Evolutionary conservation across 2,797 vertebrate species (phyloP).

Genomic region (Halcyon chelicuti): DNA sequence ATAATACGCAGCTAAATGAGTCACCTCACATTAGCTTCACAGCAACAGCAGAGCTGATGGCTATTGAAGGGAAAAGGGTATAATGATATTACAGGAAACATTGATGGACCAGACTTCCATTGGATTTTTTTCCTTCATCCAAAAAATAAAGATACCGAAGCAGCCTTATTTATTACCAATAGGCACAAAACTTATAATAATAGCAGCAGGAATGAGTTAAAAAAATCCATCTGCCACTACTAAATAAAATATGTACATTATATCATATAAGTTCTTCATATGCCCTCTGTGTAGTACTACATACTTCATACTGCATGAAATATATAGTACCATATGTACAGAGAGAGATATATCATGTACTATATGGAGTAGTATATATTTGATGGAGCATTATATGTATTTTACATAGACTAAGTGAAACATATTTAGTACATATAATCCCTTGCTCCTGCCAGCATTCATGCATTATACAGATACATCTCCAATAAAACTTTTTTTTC

Average conservation of each 20-base stretch:
- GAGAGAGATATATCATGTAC: background rate
- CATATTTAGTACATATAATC: background rate
- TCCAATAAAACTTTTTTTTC: background rate
- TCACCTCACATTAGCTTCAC: constrained; percentile 74
- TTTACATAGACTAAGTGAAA: background rate
- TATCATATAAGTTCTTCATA: background rate
- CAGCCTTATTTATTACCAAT: constrained; percentile 32
- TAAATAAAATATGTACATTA: background rate
- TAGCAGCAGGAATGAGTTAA: background rate
- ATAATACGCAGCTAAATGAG: constrained; percentile 78
- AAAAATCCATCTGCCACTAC: background rate
- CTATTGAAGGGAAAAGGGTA: constrained; percentile 64
- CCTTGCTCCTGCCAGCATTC: background rate
- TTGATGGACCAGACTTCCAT: constrained; percentile 51
- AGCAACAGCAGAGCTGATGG: constrained; percentile 73
- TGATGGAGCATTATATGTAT: background rate
- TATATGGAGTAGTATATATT: background rate
- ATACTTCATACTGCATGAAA: background rate
- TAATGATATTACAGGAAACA: constrained; percentile 67
- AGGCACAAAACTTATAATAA: background rate
- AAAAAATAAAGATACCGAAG: constrained; percentile 11
- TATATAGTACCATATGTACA: background rate
- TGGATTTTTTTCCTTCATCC: constrained; percentile 47
- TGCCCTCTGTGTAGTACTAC: background rate
- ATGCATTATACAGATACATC: background rate